Conservation (phyloP, 2,888 invertebrate species). For the Heliconius sara region DNA sequence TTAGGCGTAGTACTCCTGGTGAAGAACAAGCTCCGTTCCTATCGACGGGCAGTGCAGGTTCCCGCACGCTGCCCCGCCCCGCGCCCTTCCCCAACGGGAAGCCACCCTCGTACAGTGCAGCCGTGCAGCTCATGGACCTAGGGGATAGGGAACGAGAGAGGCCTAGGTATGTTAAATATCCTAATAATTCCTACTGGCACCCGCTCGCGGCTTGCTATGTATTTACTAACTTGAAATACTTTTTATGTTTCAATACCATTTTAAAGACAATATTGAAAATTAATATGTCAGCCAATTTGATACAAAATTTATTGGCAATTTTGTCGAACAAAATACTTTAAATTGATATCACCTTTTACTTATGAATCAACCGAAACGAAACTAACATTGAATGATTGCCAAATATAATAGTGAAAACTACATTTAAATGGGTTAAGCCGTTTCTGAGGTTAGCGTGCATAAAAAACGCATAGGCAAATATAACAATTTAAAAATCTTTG, state of each 20-base stretch:
- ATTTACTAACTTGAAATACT: not conserved
- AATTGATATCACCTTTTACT: not conserved
- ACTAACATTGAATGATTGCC: not conserved
- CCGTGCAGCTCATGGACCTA: slow-evolving; percentile 83
- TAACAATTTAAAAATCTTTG: too few relatives aligned
- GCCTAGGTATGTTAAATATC: not conserved
- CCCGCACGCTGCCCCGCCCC: slow-evolving; percentile 78
- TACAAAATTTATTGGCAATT: not conserved
- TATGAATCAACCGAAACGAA: not conserved
- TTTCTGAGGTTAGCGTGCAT: too few relatives aligned
- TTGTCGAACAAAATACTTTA: not conserved
- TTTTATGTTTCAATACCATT: not conserved
- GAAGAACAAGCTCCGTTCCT: slow-evolving; percentile 94
- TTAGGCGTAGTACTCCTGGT: slow-evolving; percentile 90
- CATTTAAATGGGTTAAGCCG: not conserved
- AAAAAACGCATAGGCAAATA: too few relatives aligned
- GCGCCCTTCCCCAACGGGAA: slow-evolving; percentile 88
- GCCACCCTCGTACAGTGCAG: slow-evolving; percentile 83
- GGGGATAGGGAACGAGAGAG: slow-evolving; percentile 53
- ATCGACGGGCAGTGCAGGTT: slow-evolving; percentile 82
- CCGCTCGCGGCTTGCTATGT: too few relatives aligned
- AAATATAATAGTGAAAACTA: not conserved
- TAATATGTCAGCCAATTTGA: too few relatives aligned
- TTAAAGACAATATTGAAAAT: too few relatives aligned
- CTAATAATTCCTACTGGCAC: not conserved